Evolutionary conservation across 30 jellyfish, hydroid and myxozoan species (phyloP).

Genomic region (Cassiopea andromeda): DNA sequence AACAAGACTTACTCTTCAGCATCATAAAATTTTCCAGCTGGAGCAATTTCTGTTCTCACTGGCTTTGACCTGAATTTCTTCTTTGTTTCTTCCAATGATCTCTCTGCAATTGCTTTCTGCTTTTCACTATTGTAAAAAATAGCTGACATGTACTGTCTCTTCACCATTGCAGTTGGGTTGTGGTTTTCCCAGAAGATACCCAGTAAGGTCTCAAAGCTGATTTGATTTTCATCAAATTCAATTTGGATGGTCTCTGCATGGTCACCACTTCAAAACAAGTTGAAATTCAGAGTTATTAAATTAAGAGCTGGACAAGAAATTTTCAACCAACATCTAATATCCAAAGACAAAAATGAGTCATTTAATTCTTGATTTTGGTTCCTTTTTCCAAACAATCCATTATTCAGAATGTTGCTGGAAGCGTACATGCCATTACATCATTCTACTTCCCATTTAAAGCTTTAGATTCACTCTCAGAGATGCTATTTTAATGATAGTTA

Average conservation of each 20-base stretch:
- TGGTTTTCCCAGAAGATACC: slow-evolving; percentile 88
- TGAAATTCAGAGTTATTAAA: neutral
- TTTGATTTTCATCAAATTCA: slow-evolving; percentile 77
- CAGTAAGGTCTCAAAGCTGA: slow-evolving; percentile 69
- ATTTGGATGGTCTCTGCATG: slow-evolving; percentile 90
- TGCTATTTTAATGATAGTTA: too few relatives aligned
- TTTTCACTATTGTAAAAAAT: slow-evolving; percentile 86
- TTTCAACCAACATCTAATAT: too few relatives aligned
- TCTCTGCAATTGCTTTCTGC: slow-evolving; percentile 78
- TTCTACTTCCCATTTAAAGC: too few relatives aligned
- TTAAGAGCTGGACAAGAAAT: too few relatives aligned
- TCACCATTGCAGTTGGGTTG: slow-evolving; percentile 75
- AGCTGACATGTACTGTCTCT: slow-evolving; percentile 93
- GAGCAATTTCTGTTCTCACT: slow-evolving; percentile 76
- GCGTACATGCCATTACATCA: too few relatives aligned
- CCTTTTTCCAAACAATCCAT: too few relatives aligned
- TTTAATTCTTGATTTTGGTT: too few relatives aligned
- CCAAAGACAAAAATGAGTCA: too few relatives aligned
- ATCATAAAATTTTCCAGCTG: slow-evolving; percentile 90
- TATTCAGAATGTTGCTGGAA: too few relatives aligned
- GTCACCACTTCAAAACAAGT: slow-evolving; percentile 72
- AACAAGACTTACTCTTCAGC: slow-evolving; percentile 90
- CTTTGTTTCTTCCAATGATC: slow-evolving; percentile 58
- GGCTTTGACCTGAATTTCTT: slow-evolving; percentile 36
- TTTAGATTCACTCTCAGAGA: too few relatives aligned